Evolutionary conservation across 37 sponge, comb jelly and placozoan genomes (phyloP).

Genomic region (Aplysina aerophoba): DNA sequence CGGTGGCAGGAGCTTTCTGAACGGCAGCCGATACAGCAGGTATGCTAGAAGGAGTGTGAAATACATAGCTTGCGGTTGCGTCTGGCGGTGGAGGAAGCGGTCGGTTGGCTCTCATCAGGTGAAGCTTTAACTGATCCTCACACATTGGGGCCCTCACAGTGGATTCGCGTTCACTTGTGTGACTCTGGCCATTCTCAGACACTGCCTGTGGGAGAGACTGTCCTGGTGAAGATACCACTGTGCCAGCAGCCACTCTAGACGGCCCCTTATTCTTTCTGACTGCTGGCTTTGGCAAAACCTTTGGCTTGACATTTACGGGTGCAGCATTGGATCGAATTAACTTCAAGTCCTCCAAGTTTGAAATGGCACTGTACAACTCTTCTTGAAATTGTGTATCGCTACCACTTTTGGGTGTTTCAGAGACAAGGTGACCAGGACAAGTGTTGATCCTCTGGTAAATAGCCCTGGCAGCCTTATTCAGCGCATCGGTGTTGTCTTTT

Average conservation of each 20-base stretch:
- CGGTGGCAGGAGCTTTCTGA: background rate
- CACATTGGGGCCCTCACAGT: background rate
- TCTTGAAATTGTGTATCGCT: constrained; percentile 7
- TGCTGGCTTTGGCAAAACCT: background rate
- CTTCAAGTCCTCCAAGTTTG: background rate
- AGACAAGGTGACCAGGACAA: constrained; percentile 11
- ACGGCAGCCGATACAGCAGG: background rate
- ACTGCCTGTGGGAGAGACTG: background rate
- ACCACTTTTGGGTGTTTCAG: background rate
- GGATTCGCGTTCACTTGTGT: too few species aligned
- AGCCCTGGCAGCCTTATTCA: background rate
- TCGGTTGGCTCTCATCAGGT: background rate
- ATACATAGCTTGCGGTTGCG: background rate
- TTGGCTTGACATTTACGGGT: background rate
- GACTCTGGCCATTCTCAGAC: too few species aligned
- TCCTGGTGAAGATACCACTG: background rate
- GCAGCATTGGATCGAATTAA: background rate
- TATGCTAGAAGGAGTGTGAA: background rate
- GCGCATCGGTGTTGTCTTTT: constrained; percentile 2
- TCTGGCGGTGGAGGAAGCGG: constrained; percentile 5
- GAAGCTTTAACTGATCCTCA: background rate
- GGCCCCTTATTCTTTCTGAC: background rate
- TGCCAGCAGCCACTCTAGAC: background rate
- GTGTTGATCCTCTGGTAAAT: constrained; percentile 22
- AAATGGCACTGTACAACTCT: constrained; percentile 12